Percentiles rank a stretch among this genome's conserved stretches.
These are phyloP conservation scores for Raja brachyura DNA, from an alignment of 2,113 vertebrate species.

Conservation along the genomic window DNA sequence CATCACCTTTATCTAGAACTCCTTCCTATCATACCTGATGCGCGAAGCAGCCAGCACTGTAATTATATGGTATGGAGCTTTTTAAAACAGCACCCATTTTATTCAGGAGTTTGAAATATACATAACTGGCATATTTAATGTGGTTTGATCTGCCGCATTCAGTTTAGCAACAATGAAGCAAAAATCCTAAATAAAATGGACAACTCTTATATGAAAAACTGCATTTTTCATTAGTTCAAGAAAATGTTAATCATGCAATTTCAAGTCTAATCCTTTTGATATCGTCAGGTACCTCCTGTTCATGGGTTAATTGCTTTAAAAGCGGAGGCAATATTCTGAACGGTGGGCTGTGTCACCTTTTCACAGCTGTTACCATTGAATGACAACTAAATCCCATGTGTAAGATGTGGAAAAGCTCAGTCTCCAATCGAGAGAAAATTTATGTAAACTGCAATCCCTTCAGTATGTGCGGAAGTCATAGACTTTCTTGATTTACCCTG, in stretches of 20 bases:
- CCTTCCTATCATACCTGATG: neutral
- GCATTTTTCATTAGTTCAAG: slow-evolving; percentile 80
- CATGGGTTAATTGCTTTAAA: slow-evolving; percentile 97
- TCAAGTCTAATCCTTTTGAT: slow-evolving; percentile 77
- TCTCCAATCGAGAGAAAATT: slow-evolving; percentile 87
- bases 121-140: slow-evolving; percentile 30
- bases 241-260: slow-evolving; percentile 77
- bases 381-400: slow-evolving; percentile 95
- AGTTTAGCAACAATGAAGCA: slow-evolving; percentile 50
- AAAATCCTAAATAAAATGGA: slow-evolving; percentile 52
- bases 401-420: slow-evolving; percentile 86
- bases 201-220: slow-evolving; percentile 69
- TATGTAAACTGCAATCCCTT: slow-evolving; percentile 84
- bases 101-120: slow-evolving; percentile 29
- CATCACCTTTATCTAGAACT: neutral
- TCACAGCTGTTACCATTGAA: slow-evolving; percentile 86
- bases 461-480: slow-evolving; percentile 89
- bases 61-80: slow-evolving; percentile 48
- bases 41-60: neutral
- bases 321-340: slow-evolving; percentile 85
- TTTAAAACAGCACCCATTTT: slow-evolving; percentile 38
- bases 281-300: slow-evolving; percentile 81
- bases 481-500: slow-evolving; percentile 97
- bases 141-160: slow-evolving; percentile 43
- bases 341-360: slow-evolving; percentile 88